phyloP scores from a whole-genome alignment of 64 coral and sea anemone species.

The Hydrozoanthus tunicans region DNA sequence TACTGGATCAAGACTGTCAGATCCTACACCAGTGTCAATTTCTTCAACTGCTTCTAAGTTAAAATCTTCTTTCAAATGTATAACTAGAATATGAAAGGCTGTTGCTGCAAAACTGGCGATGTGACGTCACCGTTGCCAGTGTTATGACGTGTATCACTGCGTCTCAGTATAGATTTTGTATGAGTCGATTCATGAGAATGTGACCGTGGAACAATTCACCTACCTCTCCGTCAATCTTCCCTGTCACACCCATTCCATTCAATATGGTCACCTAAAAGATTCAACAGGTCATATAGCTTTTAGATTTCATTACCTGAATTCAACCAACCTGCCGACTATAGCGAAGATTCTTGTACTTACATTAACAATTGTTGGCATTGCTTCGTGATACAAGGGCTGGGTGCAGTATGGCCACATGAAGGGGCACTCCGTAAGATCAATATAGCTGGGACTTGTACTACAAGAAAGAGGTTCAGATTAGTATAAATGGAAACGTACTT shows the following conservation, averaged over 20 bases:
- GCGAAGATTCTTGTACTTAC: conserved; percentile 56
- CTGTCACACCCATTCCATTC: conserved; percentile 98
- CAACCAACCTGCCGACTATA: no score
- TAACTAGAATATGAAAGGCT: no score
- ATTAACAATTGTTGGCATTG: conserved; percentile 87
- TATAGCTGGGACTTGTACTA: conserved; percentile 92
- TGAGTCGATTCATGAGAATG: not conserved
- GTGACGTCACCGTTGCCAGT: no score
- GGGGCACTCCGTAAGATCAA: conserved; percentile 94
- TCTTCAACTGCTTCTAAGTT: no score
- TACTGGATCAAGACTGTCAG: no score
- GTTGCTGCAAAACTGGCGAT: no score
- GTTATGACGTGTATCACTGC: no score
- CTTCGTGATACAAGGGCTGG: conserved; percentile 84
- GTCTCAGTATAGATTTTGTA: not conserved
- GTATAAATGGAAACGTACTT: not conserved
- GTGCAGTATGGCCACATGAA: conserved; percentile 99
- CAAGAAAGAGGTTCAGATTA: not conserved
- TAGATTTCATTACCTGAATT: not conserved
- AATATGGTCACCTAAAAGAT: conserved; percentile 85
- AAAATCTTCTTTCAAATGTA: no score
- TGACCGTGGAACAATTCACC: not conserved
- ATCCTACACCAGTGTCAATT: no score
- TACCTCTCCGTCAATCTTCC: conserved; percentile 83
- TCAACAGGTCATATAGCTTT: not conserved